Base-by-base conservation (phyloP, 2,113 vertebrate genomes). In the Noctilio leporinus region DNA sequence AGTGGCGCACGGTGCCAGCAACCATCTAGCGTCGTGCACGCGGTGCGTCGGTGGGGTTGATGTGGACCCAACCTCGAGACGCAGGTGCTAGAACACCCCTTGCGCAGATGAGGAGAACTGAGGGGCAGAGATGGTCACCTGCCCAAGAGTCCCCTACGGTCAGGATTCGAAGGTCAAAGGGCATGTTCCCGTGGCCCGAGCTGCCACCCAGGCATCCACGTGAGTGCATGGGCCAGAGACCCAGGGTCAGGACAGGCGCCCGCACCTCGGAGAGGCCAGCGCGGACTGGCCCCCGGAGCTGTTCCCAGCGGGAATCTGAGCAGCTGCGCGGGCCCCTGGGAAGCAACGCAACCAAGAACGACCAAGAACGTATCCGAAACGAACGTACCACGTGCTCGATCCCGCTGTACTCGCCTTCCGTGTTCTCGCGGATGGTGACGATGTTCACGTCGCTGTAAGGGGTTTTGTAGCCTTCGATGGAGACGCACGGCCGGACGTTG, bases 401-500 rank as follows among this genome's bases (percentile, higher is more conserved):
- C 5, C 99, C 99, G 51, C 99, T 99, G 98, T 99, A 99, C 97
- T 99, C 98, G 40, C 98, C 99, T 86, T 99, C 99, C 0, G 99
- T 99, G 97, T 99, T 99, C 97, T 99, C 98, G 0, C 99, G 98
- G 88, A 99, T 99, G 72, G 99, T 99, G 97, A 99, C 99, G 24
- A 99, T 99, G 94, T 99, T 98, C 3, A 99, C 98, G 0, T 99
- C 99, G 0, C 98, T 99, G 92, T 99, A 99, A 0, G 99, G 99
- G 0, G 99, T 99, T 95, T 99, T 99, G 97, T 99, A 99, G 69
- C 99, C 99, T 95, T 99, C 99, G 0, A 99, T 99, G 35, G 99
- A 99, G n/a, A 99, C 97, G 0, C 99, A 99, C 0, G 99, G 99
- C 0, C 99, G 99, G 67, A 99, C 99, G 0, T 99, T 99, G 45